Percentiles rank a stretch among this genome's conserved stretches.
Evolutionary conservation across 2,888 invertebrate species (phyloP).

Genomic region (Nephrocerus scutellatus): DNA sequence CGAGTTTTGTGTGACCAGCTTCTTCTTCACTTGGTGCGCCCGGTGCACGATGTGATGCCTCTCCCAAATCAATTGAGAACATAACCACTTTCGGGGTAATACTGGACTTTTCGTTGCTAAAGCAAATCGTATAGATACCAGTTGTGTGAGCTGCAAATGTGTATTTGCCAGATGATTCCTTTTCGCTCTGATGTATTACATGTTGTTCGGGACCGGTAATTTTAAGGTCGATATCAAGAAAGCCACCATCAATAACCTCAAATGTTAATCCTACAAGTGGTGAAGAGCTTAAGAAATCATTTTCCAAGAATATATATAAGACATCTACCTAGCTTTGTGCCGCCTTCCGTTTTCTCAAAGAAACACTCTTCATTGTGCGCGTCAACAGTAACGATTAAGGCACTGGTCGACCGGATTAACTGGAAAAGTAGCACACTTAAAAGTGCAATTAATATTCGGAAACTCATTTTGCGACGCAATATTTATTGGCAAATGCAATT

Average conservation of each 20-base stretch:
- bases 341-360: constrained; percentile 89
- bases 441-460: constrained; percentile 23
- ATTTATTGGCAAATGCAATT: constrained; percentile 4
- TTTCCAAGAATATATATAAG: not conserved
- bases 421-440: constrained; percentile 28
- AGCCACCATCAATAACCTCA: constrained; percentile 98
- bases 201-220: constrained; percentile 90
- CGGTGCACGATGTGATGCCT: constrained; percentile 56
- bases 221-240: constrained; percentile 95
- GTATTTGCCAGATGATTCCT: constrained; percentile 95
- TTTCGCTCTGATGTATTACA: constrained; percentile 80
- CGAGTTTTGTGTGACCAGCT: constrained; percentile 81
- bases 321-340: constrained; percentile 83
- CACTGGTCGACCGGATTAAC: constrained; percentile 25
- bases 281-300: constrained; percentile 1
- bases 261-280: constrained; percentile 77
- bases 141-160: constrained; percentile 89
- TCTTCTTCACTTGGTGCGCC: constrained; percentile 54
- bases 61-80: constrained; percentile 94
- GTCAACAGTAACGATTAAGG: constrained; percentile 73
- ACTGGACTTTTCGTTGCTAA: constrained; percentile 87
- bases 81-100: constrained; percentile 98
- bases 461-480: constrained; percentile 22
- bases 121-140: constrained; percentile 93
- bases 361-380: constrained; percentile 99